Conservation (phyloP, 1,140 invertebrate genomes). For the Cylas formicarius region DNA sequence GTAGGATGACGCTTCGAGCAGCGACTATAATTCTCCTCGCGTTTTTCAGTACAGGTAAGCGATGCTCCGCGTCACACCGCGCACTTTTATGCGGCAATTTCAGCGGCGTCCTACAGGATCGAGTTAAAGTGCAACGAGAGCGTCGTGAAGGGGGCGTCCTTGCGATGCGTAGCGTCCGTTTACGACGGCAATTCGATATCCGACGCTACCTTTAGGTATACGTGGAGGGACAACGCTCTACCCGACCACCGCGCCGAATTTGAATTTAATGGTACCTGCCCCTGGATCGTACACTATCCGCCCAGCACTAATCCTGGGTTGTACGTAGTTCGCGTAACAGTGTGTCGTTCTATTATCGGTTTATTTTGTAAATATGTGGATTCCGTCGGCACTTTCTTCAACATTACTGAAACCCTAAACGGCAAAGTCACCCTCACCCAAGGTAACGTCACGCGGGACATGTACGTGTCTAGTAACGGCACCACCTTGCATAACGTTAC, state of each 20-base stretch:
- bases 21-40: no score
- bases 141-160: conserved; percentile 55
- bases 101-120: no score
- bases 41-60: no score
- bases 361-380: conserved; percentile 39
- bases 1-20: no score
- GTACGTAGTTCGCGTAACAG: conserved; percentile 54
- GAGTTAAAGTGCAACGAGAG: conserved; percentile 50
- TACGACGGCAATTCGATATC: conserved; percentile 42
- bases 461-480: conserved; percentile 55
- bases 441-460: conserved; percentile 48
- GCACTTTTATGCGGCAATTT: no score
- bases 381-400: conserved; percentile 45
- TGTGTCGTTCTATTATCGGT: conserved; percentile 43
- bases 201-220: conserved; percentile 41
- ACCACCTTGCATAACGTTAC: conserved; percentile 52
- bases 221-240: conserved; percentile 52
- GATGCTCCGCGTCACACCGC: no score
- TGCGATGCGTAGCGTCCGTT: conserved; percentile 57
- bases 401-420: conserved; percentile 57
- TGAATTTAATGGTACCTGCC: no score
- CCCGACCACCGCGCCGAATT: conserved; percentile 43
- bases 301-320: conserved; percentile 44
- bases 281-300: conserved; percentile 42
- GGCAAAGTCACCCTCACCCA: conserved; percentile 57